Percentiles rank a stretch among this genome's conserved stretches.
These are phyloP conservation scores for Forbesichthys papilliferus DNA, from an alignment of 2,113 vertebrate genomes.

Conservation along the genomic window DNA sequence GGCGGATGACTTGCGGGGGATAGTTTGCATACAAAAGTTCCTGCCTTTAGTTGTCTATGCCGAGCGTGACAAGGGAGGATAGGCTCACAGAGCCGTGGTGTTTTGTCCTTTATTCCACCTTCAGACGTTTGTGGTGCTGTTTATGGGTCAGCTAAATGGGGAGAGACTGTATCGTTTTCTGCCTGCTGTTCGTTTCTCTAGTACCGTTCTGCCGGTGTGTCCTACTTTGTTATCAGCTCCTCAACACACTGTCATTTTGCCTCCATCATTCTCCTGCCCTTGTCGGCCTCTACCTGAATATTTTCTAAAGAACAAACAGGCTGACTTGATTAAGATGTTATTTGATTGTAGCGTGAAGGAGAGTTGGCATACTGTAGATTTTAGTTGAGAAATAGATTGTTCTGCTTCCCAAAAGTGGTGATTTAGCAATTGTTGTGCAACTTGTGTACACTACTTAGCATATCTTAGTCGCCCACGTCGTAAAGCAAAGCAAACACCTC, in stretches of 20 bases:
- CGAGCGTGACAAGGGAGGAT: constrained; percentile 19
- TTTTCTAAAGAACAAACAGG: constrained; percentile 1
- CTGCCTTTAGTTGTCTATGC: constrained; percentile 5
- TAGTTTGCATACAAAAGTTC: constrained; percentile 15
- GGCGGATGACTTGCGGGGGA: constrained; percentile 7
- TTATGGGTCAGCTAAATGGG: constrained; percentile 67
- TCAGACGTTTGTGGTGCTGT: constrained; percentile 53
- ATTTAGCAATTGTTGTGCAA: constrained; percentile 45
- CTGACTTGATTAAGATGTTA: constrained; percentile 25
- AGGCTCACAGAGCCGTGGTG: constrained; percentile 34
- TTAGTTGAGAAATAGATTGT: constrained; percentile 29
- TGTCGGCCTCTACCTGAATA: constrained; percentile 31
- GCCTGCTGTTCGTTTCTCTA: constrained; percentile 52
- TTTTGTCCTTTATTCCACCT: constrained; percentile 62
- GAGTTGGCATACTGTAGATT: constrained; percentile 8
- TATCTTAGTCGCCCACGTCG: constrained; percentile 44
- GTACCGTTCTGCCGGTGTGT: constrained; percentile 47
- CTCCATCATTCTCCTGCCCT: not conserved
- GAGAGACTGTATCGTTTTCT: constrained; percentile 29
- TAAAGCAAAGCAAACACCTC: constrained; percentile 56
- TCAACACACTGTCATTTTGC: not conserved
- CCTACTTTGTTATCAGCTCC: constrained; percentile 38
- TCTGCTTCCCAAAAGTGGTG: constrained; percentile 22
- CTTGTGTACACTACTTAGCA: constrained; percentile 29
- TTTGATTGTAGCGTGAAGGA: constrained; percentile 21